Conservation (phyloP, 2,113 vertebrate species). For the Polyodon spathula region DNA sequence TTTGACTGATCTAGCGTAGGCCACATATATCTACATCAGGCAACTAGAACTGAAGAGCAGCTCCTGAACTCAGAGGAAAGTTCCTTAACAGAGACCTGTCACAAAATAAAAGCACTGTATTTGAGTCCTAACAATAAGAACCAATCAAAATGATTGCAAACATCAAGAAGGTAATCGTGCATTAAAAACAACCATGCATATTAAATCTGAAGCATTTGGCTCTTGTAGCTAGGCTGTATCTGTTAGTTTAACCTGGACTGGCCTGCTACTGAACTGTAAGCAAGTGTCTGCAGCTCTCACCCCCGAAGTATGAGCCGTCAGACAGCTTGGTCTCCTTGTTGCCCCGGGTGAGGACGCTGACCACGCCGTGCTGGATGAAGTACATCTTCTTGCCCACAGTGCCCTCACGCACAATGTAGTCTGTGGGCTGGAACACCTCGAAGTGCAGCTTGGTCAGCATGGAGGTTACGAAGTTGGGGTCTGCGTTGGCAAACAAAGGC, state of each 20-base stretch:
- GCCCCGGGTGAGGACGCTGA: conserved; percentile 90
- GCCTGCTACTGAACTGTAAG: conserved; percentile 16
- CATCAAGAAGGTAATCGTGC: too few species aligned
- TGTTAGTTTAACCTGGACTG: background rate
- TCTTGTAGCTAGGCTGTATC: too few species aligned
- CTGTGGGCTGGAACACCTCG: conserved; percentile 90
- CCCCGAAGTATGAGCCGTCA: conserved; percentile 94
- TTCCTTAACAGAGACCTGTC: too few species aligned
- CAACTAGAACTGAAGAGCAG: too few species aligned
- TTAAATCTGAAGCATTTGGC: too few species aligned
- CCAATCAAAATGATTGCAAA: too few species aligned
- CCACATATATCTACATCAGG: too few species aligned
- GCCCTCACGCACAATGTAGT: conserved; percentile 94
- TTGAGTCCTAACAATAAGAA: too few species aligned
- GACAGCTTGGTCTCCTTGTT: conserved; percentile 97
- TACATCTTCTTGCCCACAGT: conserved; percentile 98
- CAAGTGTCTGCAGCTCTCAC: conserved; percentile 44
- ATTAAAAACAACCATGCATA: too few species aligned
- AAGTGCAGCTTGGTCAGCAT: conserved; percentile 94
- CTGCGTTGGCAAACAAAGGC: conserved; percentile 92
- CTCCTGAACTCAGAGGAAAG: too few species aligned
- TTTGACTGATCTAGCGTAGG: too few species aligned
- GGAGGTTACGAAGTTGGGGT: conserved; percentile 94
- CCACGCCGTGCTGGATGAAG: conserved; percentile 94
- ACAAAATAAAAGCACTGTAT: too few species aligned